These are phyloP conservation scores for Syritta pipiens DNA, from an alignment of 2,888 invertebrate genomes.

Conservation along the genomic window DNA sequence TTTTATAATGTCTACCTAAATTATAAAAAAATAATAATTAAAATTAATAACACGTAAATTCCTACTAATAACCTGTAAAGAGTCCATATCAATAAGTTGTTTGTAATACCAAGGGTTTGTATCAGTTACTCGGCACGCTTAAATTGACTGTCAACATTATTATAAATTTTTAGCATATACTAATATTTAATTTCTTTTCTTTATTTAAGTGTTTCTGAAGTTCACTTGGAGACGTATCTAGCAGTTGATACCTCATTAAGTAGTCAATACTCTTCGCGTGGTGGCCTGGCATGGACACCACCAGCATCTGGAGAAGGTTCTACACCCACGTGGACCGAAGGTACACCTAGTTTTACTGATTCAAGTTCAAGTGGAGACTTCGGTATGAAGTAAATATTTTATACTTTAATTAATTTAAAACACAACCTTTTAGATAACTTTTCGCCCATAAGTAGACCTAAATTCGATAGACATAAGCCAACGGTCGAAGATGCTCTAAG, in stretches of 20 bases:
- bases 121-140: too few species aligned
- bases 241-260: conserved; percentile 79
- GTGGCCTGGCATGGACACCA: conserved; percentile 85
- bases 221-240: conserved; percentile 84
- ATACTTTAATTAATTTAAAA: conserved; percentile 45
- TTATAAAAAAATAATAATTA: too few species aligned
- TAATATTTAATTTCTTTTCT: neutral
- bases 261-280: conserved; percentile 81
- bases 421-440: conserved; percentile 75
- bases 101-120: too few species aligned
- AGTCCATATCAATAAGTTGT: too few species aligned
- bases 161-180: too few species aligned
- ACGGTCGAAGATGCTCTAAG: conserved; percentile 87
- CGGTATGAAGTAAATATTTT: conserved; percentile 78
- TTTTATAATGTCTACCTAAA: too few species aligned
- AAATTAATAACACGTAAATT: too few species aligned
- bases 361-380: conserved; percentile 96
- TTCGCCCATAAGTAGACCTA: conserved; percentile 80
- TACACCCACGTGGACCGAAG: conserved; percentile 99
- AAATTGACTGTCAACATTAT: too few species aligned
- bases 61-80: too few species aligned
- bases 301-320: conserved; percentile 92
- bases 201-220: conserved; percentile 84
- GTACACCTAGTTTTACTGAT: conserved; percentile 98
- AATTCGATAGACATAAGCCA: conserved; percentile 80